Evolutionary conservation across 2,888 invertebrate species (phyloP).

Genomic region (Deroplatys truncata): DNA sequence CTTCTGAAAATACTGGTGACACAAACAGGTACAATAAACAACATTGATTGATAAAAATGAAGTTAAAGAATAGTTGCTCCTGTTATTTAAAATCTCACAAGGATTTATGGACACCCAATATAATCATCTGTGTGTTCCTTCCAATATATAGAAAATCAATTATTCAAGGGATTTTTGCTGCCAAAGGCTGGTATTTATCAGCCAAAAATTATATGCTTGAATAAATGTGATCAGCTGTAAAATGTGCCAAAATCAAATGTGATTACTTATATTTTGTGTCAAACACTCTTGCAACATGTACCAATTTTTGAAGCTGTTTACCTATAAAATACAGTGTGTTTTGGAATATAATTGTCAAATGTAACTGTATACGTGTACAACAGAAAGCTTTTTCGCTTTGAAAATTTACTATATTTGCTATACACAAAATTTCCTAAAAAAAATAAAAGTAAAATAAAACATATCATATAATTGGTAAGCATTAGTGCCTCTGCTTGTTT

Average conservation of each 20-base stretch:
- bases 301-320: not conserved
- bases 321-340: not conserved
- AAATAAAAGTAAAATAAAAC: not conserved
- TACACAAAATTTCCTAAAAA: not conserved
- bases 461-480: not conserved
- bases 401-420: not conserved
- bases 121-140: not conserved
- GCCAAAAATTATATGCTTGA: not conserved
- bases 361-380: not conserved
- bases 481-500: not conserved
- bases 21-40: no score
- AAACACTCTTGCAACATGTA: not conserved
- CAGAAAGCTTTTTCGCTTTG: not conserved
- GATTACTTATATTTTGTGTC: not conserved
- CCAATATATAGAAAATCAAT: not conserved
- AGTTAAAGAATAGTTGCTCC: not conserved
- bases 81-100: not conserved
- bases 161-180: not conserved
- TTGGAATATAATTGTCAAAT: not conserved
- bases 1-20: no score
- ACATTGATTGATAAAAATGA: no score
- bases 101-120: not conserved
- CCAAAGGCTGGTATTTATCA: not conserved
- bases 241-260: not conserved
- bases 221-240: not conserved